Percentiles rank a stretch among this genome's conserved stretches.
phyloP scores from a whole-genome alignment of 2,888 invertebrate species.

The Drosophila mimetica region DNA sequence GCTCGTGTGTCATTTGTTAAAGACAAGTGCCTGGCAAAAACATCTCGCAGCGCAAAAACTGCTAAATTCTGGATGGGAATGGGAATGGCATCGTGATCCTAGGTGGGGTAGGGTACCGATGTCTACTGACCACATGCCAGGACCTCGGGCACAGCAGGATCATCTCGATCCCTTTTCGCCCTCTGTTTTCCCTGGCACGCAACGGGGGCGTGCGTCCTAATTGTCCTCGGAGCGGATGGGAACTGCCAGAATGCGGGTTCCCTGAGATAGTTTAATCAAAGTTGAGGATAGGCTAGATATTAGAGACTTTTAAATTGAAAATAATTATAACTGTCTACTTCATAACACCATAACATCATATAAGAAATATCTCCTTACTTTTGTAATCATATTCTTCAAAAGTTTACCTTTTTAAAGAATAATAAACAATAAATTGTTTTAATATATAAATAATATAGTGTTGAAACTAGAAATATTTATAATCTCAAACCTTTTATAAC shows the following conservation, averaged over 20 bases:
- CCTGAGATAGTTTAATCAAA: constrained; percentile 9
- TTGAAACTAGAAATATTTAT: too few species aligned
- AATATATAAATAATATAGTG: too few species aligned
- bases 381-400: too few species aligned
- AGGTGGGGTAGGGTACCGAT: constrained; percentile 2
- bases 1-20: constrained; percentile 70
- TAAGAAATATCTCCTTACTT: too few species aligned
- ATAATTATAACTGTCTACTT: too few species aligned
- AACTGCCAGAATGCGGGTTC: constrained; percentile 13
- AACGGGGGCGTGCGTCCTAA: constrained; percentile 66
- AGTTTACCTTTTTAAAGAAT: too few species aligned
- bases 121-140: constrained; percentile 61
- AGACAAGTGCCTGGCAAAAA: constrained; percentile 50
- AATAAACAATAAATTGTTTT: too few species aligned
- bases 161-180: constrained; percentile 57
- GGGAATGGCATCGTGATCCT: constrained; percentile 1
- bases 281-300: background rate
- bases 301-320: background rate
- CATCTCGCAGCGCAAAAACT: constrained; percentile 53
- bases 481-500: too few species aligned
- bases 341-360: too few species aligned
- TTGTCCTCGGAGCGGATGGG: constrained; percentile 45
- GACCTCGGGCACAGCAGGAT: constrained; percentile 56
- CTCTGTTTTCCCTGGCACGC: constrained; percentile 44
- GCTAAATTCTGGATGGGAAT: constrained; percentile 22